Base-by-base conservation (phyloP, 2,888 invertebrate genomes). In the Dolomedes plantarius region DNA sequence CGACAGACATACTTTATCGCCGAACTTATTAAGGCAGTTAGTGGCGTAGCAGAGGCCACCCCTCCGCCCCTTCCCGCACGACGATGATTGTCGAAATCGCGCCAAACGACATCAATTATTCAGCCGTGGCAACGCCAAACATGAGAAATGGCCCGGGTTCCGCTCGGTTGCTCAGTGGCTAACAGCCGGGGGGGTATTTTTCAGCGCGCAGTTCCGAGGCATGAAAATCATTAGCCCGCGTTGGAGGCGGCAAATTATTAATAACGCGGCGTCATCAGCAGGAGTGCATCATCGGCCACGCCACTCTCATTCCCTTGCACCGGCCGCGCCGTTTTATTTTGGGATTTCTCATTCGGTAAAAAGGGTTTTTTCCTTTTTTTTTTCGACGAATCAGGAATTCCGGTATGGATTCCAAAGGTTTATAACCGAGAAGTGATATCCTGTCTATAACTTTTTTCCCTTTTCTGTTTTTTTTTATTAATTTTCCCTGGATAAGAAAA, bases 1-100 rank as follows among this genome's bases (percentile, higher is more conserved):
- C n/a, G 64, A 41, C 2, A 39, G 75, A 69, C 56, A 56, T 83
- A 83, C 67, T 83, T 83, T 83, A 83, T 83, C 77, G 77, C 77
- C 72, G 72, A 83, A 83, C 72, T 83, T 83, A 83, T 83, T 83
- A 83, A 83, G 73, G 83, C 83, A 83, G 83, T 83, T 83, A 83
- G 76, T 73, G 77, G 73, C 39, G 76, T 71, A 65, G 69, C 69
- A 36, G 23, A 69, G 41, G 71, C 64, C 31, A 7, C 19, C 46
- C 29, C 56, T 39, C 28, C 31, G 50, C 56, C 11, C 29, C 36
- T 68, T 31, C 41, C 23, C 28, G 69, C 41, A 73, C 27, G 73
- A 64, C 64, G 69, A 82, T 82, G 82, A 82, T 76, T 82, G 82
- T 76, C 77, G 77, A 72, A 83, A 83, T 83, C 83, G 83, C 83